Conservation (phyloP, 2,888 invertebrate genomes). For the Neocrepidodera transversa region DNA sequence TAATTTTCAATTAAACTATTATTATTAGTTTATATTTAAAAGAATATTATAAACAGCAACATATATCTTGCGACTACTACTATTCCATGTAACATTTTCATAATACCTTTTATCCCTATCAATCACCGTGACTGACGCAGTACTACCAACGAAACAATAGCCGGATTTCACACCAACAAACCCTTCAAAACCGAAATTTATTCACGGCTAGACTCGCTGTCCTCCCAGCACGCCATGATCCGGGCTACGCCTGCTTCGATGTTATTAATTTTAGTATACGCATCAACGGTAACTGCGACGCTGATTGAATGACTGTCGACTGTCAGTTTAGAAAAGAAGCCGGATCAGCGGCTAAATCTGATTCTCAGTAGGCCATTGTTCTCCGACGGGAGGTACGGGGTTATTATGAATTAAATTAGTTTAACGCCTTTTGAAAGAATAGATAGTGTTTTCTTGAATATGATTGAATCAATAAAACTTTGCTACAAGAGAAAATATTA, state of each 20-base stretch:
- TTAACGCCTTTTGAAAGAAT: neutral
- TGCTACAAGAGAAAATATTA: too few species aligned
- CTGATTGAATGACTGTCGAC: conserved; percentile 44
- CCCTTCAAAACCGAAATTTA: conserved; percentile 20
- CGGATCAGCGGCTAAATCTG: conserved; percentile 26
- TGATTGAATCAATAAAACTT: too few species aligned
- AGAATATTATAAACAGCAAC: too few species aligned
- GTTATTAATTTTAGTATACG: conserved; percentile 17
- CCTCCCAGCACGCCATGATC: conserved; percentile 8
- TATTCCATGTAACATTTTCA: too few species aligned
- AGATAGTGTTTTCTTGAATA: too few species aligned
- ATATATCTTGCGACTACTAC: too few species aligned
- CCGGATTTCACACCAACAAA: conserved; percentile 22
- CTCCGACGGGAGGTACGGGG: neutral
- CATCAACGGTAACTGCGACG: conserved; percentile 7
- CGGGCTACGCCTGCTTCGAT: conserved; percentile 15
- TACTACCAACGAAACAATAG: conserved; percentile 9
- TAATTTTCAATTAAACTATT: too few species aligned
- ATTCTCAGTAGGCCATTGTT: conserved; percentile 9
- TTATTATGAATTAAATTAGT: conserved; percentile 6
- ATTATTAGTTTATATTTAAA: too few species aligned
- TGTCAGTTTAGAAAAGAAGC: conserved; percentile 38
- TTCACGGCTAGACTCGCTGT: conserved; percentile 1
- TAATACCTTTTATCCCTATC: conserved; percentile 1
- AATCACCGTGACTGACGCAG: neutral